These are phyloP conservation scores for Troglohyphantes excavatus DNA, from an alignment of 2,888 invertebrate species.

Conservation along the genomic window DNA sequence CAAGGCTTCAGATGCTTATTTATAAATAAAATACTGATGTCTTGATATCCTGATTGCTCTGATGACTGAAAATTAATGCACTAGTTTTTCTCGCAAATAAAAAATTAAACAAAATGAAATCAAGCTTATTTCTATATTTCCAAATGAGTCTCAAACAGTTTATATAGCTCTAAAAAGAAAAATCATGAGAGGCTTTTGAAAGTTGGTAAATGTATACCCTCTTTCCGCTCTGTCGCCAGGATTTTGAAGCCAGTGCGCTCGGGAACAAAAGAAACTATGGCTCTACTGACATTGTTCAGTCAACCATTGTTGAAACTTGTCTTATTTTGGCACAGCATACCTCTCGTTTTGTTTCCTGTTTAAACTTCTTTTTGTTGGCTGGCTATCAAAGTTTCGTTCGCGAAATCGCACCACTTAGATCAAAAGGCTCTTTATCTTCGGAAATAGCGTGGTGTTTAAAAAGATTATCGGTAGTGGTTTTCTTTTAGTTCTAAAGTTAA, in stretches of 20 bases:
- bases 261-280: constrained; percentile 19
- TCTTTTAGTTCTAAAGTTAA: too few relatives aligned
- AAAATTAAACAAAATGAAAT: too few relatives aligned
- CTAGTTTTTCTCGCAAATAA: too few relatives aligned
- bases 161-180: too few relatives aligned
- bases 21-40: too few relatives aligned
- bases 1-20: too few relatives aligned
- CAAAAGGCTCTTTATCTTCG: constrained; percentile 14
- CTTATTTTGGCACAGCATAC: constrained; percentile 29
- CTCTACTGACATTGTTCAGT: constrained; percentile 17
- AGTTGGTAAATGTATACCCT: constrained; percentile 22
- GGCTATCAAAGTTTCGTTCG: constrained; percentile 24
- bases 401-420: constrained; percentile 21
- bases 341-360: constrained; percentile 1
- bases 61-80: too few relatives aligned
- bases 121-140: too few relatives aligned
- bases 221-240: constrained; percentile 10
- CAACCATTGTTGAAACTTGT: constrained; percentile 42
- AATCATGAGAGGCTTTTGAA: neutral
- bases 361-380: constrained; percentile 26
- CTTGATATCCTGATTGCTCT: too few relatives aligned
- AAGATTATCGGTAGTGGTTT: constrained; percentile 10
- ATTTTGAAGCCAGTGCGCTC: neutral
- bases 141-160: too few relatives aligned
- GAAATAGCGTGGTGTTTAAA: neutral